A percentile compares a stretch with the other conserved stretches of the same genome.
phyloP scores from a whole-genome alignment of 2,888 invertebrate species.

The Antheraea assamensis region DNA sequence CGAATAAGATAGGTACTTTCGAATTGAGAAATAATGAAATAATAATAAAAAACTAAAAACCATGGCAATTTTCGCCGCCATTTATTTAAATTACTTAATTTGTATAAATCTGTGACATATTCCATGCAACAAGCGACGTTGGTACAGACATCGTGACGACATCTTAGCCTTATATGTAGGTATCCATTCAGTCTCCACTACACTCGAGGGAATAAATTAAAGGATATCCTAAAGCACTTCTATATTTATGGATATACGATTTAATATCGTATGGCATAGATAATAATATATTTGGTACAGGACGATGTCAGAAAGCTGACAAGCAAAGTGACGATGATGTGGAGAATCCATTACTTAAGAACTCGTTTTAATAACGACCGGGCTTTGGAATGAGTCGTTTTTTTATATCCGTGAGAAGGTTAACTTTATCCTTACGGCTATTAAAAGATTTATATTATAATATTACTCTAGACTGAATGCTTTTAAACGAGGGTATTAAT shows the following conservation, averaged over 20 bases:
- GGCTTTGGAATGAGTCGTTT: constrained; percentile 17
- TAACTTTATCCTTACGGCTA: constrained; percentile 17
- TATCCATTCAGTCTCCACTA: constrained; percentile 21
- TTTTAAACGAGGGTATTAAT: neutral
- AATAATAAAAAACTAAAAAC: too few species aligned
- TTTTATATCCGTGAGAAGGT: constrained; percentile 23
- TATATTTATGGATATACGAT: neutral
- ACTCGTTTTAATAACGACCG: constrained; percentile 23
- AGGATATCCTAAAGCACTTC: neutral
- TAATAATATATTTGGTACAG: constrained; percentile 17
- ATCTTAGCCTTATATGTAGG: constrained; percentile 20
- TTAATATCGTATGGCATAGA: constrained; percentile 4
- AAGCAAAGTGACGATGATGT: constrained; percentile 24
- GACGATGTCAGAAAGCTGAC: constrained; percentile 22
- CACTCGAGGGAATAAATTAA: constrained; percentile 16
- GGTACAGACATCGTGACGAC: constrained; percentile 26
- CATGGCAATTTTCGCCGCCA: neutral
- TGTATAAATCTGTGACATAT: constrained; percentile 14
- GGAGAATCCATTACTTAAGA: constrained; percentile 25
- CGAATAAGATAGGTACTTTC: neutral
- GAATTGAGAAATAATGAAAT: neutral
- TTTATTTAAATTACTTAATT: neutral
- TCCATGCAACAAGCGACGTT: constrained; percentile 16
- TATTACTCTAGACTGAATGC: neutral
- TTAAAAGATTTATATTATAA: constrained; percentile 20